These are phyloP conservation scores for Echinops telfairi DNA, from an alignment of 2,113 vertebrate genomes.

Conservation along the genomic window DNA sequence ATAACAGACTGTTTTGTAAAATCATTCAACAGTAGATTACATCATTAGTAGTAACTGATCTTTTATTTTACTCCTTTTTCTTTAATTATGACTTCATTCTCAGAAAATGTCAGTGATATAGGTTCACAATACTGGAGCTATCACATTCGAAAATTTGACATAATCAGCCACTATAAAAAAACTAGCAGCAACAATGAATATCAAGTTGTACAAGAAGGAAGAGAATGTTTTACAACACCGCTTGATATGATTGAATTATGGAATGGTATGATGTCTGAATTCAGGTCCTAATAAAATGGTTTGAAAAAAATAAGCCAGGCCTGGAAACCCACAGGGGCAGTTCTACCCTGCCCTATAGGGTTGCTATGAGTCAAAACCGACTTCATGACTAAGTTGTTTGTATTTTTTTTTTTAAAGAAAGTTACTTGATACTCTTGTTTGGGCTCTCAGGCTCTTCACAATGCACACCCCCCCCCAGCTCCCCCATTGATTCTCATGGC, in stretches of 20 bases:
- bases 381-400: background rate
- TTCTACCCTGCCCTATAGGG: too few species aligned
- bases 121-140: background rate
- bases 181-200: background rate
- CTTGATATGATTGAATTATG: too few species aligned
- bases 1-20: background rate
- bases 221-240: background rate
- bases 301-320: too few species aligned
- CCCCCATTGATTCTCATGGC: background rate
- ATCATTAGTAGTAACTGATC: background rate
- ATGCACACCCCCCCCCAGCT: background rate
- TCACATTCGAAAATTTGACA: background rate
- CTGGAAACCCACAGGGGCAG: too few species aligned
- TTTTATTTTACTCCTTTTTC: background rate
- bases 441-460: constrained; percentile 16
- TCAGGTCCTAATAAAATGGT: too few species aligned
- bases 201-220: too few species aligned
- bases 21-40: background rate
- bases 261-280: too few species aligned
- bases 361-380: too few species aligned
- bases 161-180: background rate
- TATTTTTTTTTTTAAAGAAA: constrained; percentile 24
- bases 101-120: too few species aligned
- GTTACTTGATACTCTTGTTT: background rate
- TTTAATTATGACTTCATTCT: background rate